Percentiles rank a stretch among this genome's conserved stretches.
These are phyloP conservation scores for human DNA, from an alignment of 2,113 vertebrate species.

Conservation along the genomic window GRCh38 chr14:79669001-79669500, in stretches of 20 bases:
- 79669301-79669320: neutral
- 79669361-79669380: neutral
- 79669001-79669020: constrained; percentile 36
- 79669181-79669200: neutral
- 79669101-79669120: constrained; percentile 58
- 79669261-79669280: neutral
- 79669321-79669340: neutral
- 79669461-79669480: neutral
- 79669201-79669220: constrained; percentile 27
- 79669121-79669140: constrained; percentile 66
- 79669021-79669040: constrained; percentile 73
- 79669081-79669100: constrained; percentile 59
- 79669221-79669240: neutral
- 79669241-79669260: neutral
- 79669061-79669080: constrained; percentile 49
- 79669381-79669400: neutral
- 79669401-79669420: neutral
- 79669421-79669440: neutral
- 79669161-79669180: constrained; percentile 43
- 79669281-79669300: neutral
- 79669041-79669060: constrained; percentile 55
- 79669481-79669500: neutral
- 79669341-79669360: neutral
- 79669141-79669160: constrained; percentile 70
- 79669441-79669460: neutral